Evolutionary conservation across 2,113 vertebrate genomes (phyloP), one percentile per base, ranked within the genome.

Genomic region (Rissa tridactyla): DNA sequence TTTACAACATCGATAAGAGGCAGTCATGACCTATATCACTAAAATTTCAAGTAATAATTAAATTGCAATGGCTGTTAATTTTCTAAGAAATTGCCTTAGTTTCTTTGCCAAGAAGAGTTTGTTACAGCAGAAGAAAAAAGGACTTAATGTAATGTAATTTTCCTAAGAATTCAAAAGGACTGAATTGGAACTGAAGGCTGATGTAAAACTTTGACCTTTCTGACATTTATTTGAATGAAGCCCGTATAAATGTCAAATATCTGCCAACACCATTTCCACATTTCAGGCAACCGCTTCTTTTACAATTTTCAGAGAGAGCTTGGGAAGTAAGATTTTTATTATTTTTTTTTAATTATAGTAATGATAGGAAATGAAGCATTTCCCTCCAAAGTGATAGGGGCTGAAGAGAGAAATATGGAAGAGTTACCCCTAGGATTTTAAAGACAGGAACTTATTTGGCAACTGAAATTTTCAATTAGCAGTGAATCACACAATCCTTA

Each of bases 141-240:
- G 62, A 87, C 71, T 91, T 75, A 90, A 91, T 61, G 73, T 65
- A 75, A 88, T 75, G 66, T n/a, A 91, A 96, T 94, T 92, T 96
- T 86, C 23, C 40, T 71, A 78, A 71, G 64, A 86, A 96, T 69
- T 90, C 46, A 54, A 84, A 82, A 96, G 94, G 69, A 69, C 52
- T 90, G 46, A 94, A 92, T 85, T 81, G 60, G 52, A 87, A 83
- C 23, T 88, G 85, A 94, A 85, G 76, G 30, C 22, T 69, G 58
- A 92, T 76, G 65, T 54, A 55, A 82, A 95, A 82, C 18, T 71
- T 79, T 1, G 44, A 92, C 83, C 90, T 96, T 92, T 89, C 30
- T 69, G 86, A 79, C 66, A 78, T 94, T 94, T 88, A 58, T 77
- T 62, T 88, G 72, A 95, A 85, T 58, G 65, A 96, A 77, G 49